Conservation (phyloP, 2,888 invertebrate species). For the Cheilosia variabilis region DNA sequence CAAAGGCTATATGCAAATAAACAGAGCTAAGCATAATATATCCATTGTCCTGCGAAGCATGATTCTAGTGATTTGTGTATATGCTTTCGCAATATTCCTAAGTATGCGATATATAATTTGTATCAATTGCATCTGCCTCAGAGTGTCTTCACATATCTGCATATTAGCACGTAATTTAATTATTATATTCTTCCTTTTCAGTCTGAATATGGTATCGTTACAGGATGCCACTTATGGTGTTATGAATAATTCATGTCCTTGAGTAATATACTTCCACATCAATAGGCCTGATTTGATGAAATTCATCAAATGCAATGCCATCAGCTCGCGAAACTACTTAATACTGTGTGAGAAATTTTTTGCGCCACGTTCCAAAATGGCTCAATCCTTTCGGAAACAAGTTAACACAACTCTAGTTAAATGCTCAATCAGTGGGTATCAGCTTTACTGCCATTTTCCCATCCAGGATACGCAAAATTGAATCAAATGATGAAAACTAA, state of each 20-base stretch:
- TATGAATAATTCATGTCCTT: conserved; percentile 23
- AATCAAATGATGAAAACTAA: not conserved
- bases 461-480: conserved; percentile 4
- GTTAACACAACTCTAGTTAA: not conserved
- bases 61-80: too few species aligned
- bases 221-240: not conserved
- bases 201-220: too few species aligned
- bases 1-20: too few species aligned
- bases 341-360: not conserved
- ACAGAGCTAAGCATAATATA: too few species aligned
- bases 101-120: too few species aligned
- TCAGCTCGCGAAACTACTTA: not conserved
- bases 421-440: not conserved
- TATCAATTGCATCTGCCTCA: too few species aligned
- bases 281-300: not conserved
- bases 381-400: not conserved
- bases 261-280: not conserved
- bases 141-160: too few species aligned
- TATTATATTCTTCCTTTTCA: too few species aligned
- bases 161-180: too few species aligned
- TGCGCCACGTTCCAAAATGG: not conserved
- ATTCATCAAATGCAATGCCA: not conserved
- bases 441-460: not conserved
- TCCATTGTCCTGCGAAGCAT: too few species aligned
- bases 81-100: too few species aligned